Evolutionary conservation across 2,797 vertebrate genomes (phyloP).

Genomic region (Arnoldichthys spilopterus): DNA sequence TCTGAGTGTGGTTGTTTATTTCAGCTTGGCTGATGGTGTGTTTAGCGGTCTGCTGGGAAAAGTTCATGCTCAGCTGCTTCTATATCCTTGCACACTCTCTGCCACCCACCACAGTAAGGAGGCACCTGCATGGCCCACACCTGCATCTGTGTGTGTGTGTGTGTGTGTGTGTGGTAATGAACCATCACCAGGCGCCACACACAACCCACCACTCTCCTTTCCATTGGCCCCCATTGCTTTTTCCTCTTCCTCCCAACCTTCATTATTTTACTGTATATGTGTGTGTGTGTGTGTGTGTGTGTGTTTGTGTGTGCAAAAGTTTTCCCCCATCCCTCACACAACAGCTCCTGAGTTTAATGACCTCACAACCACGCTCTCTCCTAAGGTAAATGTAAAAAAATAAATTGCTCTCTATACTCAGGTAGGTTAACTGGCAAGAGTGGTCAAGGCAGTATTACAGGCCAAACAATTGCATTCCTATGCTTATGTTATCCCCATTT

Average conservation of each 20-base stretch:
- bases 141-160: conserved; percentile 33
- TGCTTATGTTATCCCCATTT: no score
- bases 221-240: no score
- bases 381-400: no score
- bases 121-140: conserved; percentile 71
- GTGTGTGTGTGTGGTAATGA: conserved; percentile 66
- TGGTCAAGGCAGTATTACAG: no score
- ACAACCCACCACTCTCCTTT: conserved; percentile 31
- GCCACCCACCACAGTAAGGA: conserved; percentile 69
- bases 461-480: no score
- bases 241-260: background rate
- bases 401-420: no score
- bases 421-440: no score
- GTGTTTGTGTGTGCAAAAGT: background rate
- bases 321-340: no score
- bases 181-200: conserved; percentile 74
- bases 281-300: no score
- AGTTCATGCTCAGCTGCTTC: conserved; percentile 71
- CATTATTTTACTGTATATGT: background rate
- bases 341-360: no score
- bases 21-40: conserved; percentile 60
- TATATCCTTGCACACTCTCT: conserved; percentile 63
- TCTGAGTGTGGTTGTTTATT: conserved; percentile 71
- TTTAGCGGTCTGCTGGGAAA: conserved; percentile 62
- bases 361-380: no score